Evolutionary conservation across 1,140 invertebrate genomes (phyloP).

Genomic region (Tetramorium parvispinum): DNA sequence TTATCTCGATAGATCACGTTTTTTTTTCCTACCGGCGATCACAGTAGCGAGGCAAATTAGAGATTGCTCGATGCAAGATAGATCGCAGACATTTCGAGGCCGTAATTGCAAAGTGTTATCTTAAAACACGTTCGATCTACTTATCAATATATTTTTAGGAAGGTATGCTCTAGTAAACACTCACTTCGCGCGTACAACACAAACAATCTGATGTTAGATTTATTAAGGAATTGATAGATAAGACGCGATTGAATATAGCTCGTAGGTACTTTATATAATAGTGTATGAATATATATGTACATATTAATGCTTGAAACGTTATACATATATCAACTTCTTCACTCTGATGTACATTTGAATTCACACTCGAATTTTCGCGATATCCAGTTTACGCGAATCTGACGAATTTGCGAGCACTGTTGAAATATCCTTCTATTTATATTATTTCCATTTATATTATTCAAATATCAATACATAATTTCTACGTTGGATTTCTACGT

Average conservation of each 20-base stretch:
- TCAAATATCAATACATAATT: background rate
- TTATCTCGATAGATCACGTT: background rate
- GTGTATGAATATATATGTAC: background rate
- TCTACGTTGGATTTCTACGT: background rate
- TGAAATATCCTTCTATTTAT: too few relatives aligned
- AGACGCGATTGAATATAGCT: background rate
- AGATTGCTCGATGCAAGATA: constrained; percentile 13
- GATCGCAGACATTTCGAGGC: constrained; percentile 27
- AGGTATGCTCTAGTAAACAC: constrained; percentile 17
- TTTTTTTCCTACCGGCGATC: constrained; percentile 13
- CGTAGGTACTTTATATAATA: background rate
- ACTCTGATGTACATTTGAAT: background rate
- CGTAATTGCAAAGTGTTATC: constrained; percentile 23
- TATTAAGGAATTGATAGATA: background rate
- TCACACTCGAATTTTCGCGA: background rate
- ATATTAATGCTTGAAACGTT: background rate
- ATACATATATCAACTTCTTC: background rate
- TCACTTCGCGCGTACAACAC: background rate
- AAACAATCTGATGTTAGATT: background rate
- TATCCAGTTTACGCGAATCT: background rate
- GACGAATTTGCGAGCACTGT: background rate
- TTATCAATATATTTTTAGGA: constrained; percentile 28
- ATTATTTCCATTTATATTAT: too few relatives aligned
- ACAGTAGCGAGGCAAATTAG: constrained; percentile 13
- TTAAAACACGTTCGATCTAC: constrained; percentile 16